A percentile compares a stretch with the other conserved stretches of the same genome.
Evolutionary conservation across 2,113 vertebrate species (phyloP).

Genomic region (Bubo bubo): DNA sequence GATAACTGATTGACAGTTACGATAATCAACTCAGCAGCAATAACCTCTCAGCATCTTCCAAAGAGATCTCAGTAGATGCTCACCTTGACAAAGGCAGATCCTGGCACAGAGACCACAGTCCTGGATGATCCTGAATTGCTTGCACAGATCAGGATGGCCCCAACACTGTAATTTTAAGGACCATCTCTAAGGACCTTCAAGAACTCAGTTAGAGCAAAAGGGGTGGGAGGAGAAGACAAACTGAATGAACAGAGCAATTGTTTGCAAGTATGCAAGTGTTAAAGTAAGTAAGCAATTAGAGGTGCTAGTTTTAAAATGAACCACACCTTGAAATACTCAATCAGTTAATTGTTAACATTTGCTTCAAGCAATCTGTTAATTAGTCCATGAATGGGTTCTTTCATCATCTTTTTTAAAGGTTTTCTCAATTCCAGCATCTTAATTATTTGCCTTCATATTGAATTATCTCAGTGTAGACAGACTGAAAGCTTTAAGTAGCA

Average conservation of each 20-base stretch:
- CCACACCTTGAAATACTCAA: conserved; percentile 11
- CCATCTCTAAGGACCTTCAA: accelerated
- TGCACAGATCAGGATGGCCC: not conserved
- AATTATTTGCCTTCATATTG: not conserved
- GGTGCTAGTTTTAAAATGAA: not conserved
- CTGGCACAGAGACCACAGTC: not conserved
- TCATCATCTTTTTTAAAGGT: not conserved
- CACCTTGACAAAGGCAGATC: not conserved
- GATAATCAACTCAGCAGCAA: not conserved
- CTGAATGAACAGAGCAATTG: not conserved
- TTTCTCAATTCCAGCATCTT: conserved; percentile 1
- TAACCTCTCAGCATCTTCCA: not conserved
- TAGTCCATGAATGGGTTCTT: conserved; percentile 17
- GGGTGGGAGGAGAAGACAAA: not conserved
- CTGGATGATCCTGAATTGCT: not conserved
- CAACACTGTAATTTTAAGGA: not conserved
- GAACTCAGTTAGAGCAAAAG: not conserved
- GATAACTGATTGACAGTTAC: not conserved
- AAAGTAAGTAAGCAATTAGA: not conserved
- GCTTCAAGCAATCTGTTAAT: conserved; percentile 43
- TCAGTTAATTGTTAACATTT: conserved; percentile 27
- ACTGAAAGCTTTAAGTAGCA: not conserved
- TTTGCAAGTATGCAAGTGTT: not conserved
- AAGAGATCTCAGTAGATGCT: not conserved
- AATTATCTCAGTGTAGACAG: not conserved